A percentile compares a stretch with the other conserved stretches of the same genome.
Conservation (phyloP, 2,797 vertebrate genomes). For the Nothura maculosa region DNA sequence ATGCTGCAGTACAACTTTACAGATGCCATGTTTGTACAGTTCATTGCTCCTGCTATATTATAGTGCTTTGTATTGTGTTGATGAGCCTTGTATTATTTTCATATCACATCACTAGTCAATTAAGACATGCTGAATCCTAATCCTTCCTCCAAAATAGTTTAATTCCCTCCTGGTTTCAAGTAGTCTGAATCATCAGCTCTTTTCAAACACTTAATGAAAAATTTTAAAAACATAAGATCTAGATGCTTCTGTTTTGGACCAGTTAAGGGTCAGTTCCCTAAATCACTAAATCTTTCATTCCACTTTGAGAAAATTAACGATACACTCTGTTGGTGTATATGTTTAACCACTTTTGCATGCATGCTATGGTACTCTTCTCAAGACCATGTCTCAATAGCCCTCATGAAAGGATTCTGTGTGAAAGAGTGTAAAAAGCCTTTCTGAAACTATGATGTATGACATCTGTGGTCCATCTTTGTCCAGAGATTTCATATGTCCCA, state of each 20-base stretch:
- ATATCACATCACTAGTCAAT: background rate
- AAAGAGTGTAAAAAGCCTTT: background rate
- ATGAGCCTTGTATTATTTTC: background rate
- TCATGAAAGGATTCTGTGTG: background rate
- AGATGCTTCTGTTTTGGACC: background rate
- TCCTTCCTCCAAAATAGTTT: background rate
- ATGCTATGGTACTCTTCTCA: background rate
- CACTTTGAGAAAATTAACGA: background rate
- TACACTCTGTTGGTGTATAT: background rate
- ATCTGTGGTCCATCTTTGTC: background rate
- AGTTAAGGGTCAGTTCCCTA: background rate
- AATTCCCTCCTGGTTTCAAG: background rate
- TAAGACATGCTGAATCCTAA: background rate
- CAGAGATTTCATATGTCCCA: background rate
- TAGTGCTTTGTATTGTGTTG: background rate
- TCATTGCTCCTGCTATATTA: background rate
- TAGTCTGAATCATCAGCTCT: background rate
- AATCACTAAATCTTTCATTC: background rate
- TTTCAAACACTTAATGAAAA: background rate
- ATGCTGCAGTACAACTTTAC: background rate
- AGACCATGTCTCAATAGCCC: fast-evolving
- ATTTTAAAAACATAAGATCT: background rate
- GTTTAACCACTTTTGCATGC: background rate
- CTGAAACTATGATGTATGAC: background rate
- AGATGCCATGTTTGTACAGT: background rate